Conservation (phyloP, 1,140 invertebrate species). For the Drosophila guanche region DNA sequence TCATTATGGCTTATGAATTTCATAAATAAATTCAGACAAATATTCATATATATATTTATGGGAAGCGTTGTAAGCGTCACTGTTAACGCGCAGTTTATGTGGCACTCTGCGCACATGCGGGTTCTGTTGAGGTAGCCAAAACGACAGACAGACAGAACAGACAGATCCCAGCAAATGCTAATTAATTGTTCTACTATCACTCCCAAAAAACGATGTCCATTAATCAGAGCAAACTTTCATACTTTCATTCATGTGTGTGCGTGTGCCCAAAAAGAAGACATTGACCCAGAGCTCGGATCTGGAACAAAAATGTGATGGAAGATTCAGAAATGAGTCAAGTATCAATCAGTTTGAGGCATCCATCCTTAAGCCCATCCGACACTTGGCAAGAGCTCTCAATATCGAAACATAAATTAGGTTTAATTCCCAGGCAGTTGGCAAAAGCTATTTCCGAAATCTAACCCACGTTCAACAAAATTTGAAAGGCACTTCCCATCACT, state of each 20-base stretch:
- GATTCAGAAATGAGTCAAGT: too few species aligned
- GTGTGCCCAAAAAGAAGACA: conserved; percentile 9
- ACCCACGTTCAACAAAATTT: conserved; percentile 41
- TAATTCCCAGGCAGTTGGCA: conserved; percentile 7
- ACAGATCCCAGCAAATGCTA: conserved; percentile 59
- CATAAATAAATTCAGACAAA: conserved; percentile 38
- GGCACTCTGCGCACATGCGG: conserved; percentile 54
- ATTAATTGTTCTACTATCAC: conserved; percentile 69
- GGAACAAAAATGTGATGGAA: not conserved
- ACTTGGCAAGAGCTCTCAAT: not conserved
- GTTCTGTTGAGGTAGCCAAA: conserved; percentile 60
- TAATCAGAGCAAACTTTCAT: conserved; percentile 60
- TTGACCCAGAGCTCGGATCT: conserved; percentile 29
- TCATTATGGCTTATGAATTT: conserved; percentile 68
- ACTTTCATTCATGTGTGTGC: conserved; percentile 43
- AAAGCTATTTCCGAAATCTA: conserved; percentile 25
- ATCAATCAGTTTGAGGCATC: too few species aligned
- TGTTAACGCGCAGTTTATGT: conserved; percentile 51
- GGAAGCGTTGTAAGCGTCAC: conserved; percentile 31
- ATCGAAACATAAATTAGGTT: not conserved
- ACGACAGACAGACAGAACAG: conserved; percentile 12
- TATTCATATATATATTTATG: conserved; percentile 9
- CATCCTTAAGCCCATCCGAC: too few species aligned
- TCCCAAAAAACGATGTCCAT: conserved; percentile 35
- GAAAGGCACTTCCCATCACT: conserved; percentile 54